Evolutionary conservation across 2,797 vertebrate genomes (phyloP).

Genomic region (Acrossocheilus fasciatus): DNA sequence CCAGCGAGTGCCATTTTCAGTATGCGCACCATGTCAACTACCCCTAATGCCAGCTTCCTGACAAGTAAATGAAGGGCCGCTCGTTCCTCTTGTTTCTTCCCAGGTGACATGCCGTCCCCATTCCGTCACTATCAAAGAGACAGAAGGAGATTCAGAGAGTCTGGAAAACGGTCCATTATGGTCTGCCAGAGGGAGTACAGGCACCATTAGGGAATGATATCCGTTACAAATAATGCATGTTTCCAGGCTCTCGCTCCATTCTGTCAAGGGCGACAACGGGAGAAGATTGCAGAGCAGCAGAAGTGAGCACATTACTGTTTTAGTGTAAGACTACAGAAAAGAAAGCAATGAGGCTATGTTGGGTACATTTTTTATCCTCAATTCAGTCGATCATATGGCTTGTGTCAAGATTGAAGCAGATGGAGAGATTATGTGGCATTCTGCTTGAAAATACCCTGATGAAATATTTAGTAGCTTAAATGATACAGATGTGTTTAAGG

Average conservation of each 20-base stretch:
- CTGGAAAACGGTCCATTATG: constrained; percentile 82
- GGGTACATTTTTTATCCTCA: neutral
- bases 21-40: constrained; percentile 73
- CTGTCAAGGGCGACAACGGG: constrained; percentile 64
- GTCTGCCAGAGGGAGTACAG: constrained; percentile 75
- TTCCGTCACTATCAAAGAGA: constrained; percentile 82
- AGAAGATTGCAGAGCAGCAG: constrained; percentile 59
- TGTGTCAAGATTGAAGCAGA: neutral
- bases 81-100: constrained; percentile 77
- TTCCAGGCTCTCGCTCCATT: constrained; percentile 71
- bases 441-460: neutral
- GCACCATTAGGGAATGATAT: constrained; percentile 80
- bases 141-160: constrained; percentile 74
- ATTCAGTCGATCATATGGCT: neutral
- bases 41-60: constrained; percentile 70
- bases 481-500: neutral
- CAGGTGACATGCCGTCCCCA: constrained; percentile 81
- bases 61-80: constrained; percentile 80
- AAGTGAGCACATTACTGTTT: constrained; percentile 54
- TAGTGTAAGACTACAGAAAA: constrained; percentile 9
- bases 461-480: constrained; percentile 11
- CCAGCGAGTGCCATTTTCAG: constrained; percentile 65
- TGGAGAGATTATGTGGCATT: neutral
- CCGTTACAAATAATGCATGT: constrained; percentile 85
- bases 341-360: neutral